Percentiles rank a stretch among this genome's conserved stretches.
Conservation (phyloP, 2,797 vertebrate species). For the Oryzias dopingdopingensis region DNA sequence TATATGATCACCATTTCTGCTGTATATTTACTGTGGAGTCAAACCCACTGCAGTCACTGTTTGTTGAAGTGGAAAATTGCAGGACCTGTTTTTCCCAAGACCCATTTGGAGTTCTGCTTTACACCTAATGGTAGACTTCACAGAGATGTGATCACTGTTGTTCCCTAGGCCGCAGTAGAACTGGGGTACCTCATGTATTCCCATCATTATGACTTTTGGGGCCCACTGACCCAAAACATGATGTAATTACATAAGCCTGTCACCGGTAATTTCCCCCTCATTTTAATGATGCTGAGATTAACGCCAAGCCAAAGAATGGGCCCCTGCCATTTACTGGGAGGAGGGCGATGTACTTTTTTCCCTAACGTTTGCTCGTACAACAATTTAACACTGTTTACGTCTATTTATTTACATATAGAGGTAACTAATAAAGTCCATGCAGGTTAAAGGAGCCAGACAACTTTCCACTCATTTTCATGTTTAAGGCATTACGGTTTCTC, state of each 20-base stretch:
- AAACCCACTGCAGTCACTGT: background rate
- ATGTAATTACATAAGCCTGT: constrained; percentile 79
- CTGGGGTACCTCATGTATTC: constrained; percentile 23
- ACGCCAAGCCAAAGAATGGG: constrained; percentile 50
- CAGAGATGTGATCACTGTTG: constrained; percentile 12
- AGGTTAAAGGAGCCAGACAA: constrained; percentile 38
- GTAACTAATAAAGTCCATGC: constrained; percentile 56
- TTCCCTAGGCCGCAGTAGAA: constrained; percentile 6
- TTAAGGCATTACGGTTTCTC: constrained; percentile 44
- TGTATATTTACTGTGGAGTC: background rate
- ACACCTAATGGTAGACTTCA: background rate
- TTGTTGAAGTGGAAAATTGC: background rate
- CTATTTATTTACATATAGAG: constrained; percentile 69
- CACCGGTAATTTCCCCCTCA: constrained; percentile 78
- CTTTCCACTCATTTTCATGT: constrained; percentile 55
- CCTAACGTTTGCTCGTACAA: constrained; percentile 44
- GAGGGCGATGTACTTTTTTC: constrained; percentile 9
- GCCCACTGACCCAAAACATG: constrained; percentile 70
- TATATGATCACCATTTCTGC: background rate
- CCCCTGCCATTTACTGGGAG: constrained; percentile 44
- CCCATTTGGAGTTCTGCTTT: background rate
- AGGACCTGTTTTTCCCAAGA: background rate
- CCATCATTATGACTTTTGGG: constrained; percentile 61
- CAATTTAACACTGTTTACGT: constrained; percentile 65
- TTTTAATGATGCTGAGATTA: constrained; percentile 70